A percentile compares a stretch with the other conserved stretches of the same genome.
Conservation (phyloP, 2,888 invertebrate species). For the Phoenoteleia sp. region DNA sequence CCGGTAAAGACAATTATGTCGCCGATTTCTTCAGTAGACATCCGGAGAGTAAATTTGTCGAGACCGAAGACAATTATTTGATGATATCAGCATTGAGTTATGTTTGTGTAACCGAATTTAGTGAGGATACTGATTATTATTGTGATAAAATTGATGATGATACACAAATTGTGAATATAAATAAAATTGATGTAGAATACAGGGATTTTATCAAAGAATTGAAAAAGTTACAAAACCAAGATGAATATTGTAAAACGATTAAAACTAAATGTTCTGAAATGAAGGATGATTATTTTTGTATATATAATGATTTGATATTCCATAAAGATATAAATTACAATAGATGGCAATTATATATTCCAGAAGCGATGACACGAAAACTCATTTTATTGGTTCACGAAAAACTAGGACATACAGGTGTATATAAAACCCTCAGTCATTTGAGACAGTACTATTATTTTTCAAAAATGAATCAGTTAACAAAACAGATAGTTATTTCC, state of each 20-base stretch:
- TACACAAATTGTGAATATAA: background rate
- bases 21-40: slow-evolving; percentile 53
- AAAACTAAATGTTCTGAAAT: background rate
- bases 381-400: slow-evolving; percentile 44
- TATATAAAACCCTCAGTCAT: slow-evolving; percentile 42
- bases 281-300: background rate
- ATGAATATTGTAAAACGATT: background rate
- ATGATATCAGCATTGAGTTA: background rate
- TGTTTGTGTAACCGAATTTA: background rate
- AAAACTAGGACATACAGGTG: slow-evolving; percentile 48
- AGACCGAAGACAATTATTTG: background rate
- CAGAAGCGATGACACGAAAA: background rate
- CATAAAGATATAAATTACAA: background rate
- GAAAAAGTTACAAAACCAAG: background rate
- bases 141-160: background rate
- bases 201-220: slow-evolving; percentile 7
- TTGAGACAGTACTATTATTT: slow-evolving; percentile 44
- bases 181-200: slow-evolving; percentile 10
- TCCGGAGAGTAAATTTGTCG: slow-evolving; percentile 23
- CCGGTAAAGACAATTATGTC: slow-evolving; percentile 43
- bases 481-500: slow-evolving; percentile 27
- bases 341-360: slow-evolving; percentile 42
- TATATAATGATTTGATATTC: background rate
- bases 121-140: background rate
- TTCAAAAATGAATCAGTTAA: background rate